phyloP scores from a whole-genome alignment of 2,797 vertebrate species.

The Hapalemur alaotrensis region DNA sequence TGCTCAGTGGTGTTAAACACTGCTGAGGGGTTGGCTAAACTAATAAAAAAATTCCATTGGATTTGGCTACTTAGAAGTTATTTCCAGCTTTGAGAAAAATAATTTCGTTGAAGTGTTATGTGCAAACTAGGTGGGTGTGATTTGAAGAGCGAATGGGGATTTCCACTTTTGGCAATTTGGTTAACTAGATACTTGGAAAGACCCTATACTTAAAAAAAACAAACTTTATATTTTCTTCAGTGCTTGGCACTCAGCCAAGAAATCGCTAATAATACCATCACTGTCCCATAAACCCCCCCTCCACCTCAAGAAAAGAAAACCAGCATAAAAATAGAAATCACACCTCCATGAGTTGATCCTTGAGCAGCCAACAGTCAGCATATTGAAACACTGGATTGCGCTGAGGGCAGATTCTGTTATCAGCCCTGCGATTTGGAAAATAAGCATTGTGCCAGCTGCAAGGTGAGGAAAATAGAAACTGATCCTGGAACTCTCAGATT shows the following conservation, averaged over 20 bases:
- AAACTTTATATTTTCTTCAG: background rate
- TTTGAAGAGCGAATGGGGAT: background rate
- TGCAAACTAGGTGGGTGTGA: background rate
- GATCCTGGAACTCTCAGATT: background rate
- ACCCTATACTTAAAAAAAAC: background rate
- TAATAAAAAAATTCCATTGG: background rate
- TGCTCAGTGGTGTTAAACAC: background rate
- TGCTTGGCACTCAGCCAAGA: background rate
- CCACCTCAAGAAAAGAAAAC: background rate
- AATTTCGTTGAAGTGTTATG: background rate
- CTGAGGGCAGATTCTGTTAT: background rate
- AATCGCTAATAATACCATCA: background rate
- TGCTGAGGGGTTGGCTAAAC: background rate
- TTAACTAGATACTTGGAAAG: background rate
- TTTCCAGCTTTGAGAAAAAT: background rate
- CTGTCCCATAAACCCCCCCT: background rate
- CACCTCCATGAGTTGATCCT: background rate
- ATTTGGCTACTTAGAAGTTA: background rate
- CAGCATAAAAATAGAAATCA: background rate
- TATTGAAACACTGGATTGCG: background rate
- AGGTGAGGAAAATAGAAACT: background rate
- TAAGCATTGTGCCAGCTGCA: background rate
- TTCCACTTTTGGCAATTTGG: background rate
- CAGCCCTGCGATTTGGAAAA: background rate
- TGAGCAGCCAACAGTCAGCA: background rate